Conservation (phyloP, 2,113 vertebrate genomes). For the Ptilonorhynchus violaceus region DNA sequence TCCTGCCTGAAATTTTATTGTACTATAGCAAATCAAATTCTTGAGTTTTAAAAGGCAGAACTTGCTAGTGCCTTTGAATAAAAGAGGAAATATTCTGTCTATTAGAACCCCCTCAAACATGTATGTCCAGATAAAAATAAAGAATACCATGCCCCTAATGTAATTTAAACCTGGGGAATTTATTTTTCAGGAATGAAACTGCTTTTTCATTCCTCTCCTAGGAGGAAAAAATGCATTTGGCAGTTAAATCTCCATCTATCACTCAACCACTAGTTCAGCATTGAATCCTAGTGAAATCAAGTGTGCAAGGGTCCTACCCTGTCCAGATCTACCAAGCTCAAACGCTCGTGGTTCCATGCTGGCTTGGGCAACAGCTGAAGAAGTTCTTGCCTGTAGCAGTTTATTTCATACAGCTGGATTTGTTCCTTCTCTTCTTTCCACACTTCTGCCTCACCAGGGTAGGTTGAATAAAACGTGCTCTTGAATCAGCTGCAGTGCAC, state of each 20-base stretch:
- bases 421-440: not conserved
- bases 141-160: not conserved
- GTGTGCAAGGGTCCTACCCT: not conserved
- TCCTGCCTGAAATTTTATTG: constrained; percentile 6
- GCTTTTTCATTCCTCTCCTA: not conserved
- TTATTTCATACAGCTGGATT: not conserved
- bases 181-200: not conserved
- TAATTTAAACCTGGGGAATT: not conserved
- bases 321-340: not conserved
- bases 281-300: not conserved
- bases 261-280: not conserved
- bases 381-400: not conserved
- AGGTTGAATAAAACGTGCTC: not conserved
- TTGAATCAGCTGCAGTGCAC: not conserved
- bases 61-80: not conserved
- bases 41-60: not conserved
- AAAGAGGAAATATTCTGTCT: not conserved
- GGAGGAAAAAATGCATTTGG: not conserved
- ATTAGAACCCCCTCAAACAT: not conserved
- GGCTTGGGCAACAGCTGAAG: not conserved
- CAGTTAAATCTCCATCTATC: not conserved
- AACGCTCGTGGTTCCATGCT: rapidly evolving
- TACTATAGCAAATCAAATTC: not conserved
- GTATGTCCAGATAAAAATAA: not conserved
- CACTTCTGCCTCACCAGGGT: not conserved